These are phyloP conservation scores for Lumbricus terrestris DNA, from an alignment of 2,888 invertebrate genomes.

Conservation along the genomic window DNA sequence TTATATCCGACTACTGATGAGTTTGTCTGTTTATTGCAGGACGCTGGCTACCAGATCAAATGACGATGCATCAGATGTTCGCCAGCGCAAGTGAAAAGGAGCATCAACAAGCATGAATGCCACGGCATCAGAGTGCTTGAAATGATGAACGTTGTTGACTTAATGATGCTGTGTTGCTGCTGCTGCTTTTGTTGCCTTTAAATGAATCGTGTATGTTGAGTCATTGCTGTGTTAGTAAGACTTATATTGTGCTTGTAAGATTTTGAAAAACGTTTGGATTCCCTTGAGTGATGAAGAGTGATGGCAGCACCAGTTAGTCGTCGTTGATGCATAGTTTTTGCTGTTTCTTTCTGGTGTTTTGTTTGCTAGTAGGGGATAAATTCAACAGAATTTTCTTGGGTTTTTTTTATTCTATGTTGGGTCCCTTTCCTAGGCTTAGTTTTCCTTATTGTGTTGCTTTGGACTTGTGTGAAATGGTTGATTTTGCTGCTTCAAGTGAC, in stretches of 20 bases:
- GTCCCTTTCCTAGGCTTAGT: neutral
- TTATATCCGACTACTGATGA: neutral
- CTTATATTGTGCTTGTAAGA: neutral
- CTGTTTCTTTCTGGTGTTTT: neutral
- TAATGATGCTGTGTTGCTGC: neutral
- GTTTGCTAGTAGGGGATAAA: neutral
- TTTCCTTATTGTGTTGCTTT: neutral
- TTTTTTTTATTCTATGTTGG: neutral
- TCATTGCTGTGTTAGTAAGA: neutral
- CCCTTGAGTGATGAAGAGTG: neutral
- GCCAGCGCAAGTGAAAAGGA: neutral
- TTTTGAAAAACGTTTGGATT: neutral
- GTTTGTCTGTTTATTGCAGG: neutral
- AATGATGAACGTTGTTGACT: neutral
- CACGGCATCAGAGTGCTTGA: neutral
- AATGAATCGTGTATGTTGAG: neutral
- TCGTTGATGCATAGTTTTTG: neutral
- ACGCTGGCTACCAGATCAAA: neutral
- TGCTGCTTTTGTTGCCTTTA: slow-evolving; percentile 3
- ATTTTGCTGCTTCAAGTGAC: neutral
- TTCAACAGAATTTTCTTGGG: neutral
- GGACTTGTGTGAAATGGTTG: neutral
- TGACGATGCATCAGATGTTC: neutral
- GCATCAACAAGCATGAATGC: neutral
- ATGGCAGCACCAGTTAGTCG: neutral